Conservation (phyloP, 1,140 invertebrate genomes). For the Adoxophyes honmai region DNA sequence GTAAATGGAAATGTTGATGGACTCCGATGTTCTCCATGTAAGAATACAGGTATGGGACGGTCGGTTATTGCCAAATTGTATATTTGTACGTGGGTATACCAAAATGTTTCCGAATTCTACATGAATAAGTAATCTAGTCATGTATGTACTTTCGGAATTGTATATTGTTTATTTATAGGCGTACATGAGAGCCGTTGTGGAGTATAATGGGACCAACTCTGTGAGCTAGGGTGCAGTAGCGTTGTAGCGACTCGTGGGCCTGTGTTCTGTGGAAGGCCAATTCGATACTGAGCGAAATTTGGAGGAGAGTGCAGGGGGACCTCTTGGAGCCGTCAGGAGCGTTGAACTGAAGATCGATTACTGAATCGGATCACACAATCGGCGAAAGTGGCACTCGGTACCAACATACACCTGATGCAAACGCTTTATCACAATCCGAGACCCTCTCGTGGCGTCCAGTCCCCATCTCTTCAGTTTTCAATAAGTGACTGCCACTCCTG, state of each 20-base stretch:
- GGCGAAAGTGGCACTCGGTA: too few species aligned
- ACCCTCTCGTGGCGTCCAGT: too few species aligned
- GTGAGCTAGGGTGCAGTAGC: slow-evolving; percentile 34
- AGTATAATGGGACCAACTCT: slow-evolving; percentile 72
- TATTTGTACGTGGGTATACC: slow-evolving; percentile 66
- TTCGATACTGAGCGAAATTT: slow-evolving; percentile 11
- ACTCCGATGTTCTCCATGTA: slow-evolving; percentile 31
- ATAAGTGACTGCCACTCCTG: background rate
- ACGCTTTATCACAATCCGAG: too few species aligned
- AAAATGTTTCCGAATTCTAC: slow-evolving; percentile 76
- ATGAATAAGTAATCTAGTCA: slow-evolving; percentile 76
- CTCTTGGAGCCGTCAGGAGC: background rate
- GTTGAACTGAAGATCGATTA: too few species aligned
- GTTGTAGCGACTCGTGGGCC: slow-evolving; percentile 5
- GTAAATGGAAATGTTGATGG: slow-evolving; percentile 37
- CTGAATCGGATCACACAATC: too few species aligned
- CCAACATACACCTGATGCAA: too few species aligned
- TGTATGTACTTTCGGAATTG: slow-evolving; percentile 76
- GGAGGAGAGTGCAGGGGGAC: background rate
- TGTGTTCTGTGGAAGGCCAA: background rate
- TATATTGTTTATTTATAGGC: slow-evolving; percentile 72
- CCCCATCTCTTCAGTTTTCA: too few species aligned
- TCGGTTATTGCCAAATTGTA: slow-evolving; percentile 62
- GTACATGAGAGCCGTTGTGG: slow-evolving; percentile 59
- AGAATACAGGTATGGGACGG: slow-evolving; percentile 31